These are phyloP conservation scores for Hemicentrotus pulcherrimus DNA, from an alignment of 35 echinoderm and acorn worm species.

Conservation along the genomic window DNA sequence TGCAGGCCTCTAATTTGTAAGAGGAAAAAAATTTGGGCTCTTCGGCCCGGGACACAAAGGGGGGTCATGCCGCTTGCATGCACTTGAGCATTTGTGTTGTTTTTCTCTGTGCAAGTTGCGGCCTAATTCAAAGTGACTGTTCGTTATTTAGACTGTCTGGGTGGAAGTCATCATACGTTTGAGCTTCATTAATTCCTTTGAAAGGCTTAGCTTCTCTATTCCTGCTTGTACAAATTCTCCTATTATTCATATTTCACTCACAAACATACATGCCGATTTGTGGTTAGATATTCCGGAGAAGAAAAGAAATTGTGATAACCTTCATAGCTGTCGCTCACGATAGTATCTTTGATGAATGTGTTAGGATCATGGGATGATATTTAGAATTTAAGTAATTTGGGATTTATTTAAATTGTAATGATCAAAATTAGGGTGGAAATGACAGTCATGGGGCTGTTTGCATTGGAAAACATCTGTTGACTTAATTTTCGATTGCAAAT, in stretches of 20 bases:
- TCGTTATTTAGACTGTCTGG: slow-evolving; percentile 15
- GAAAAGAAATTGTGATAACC: neutral
- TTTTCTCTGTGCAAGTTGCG: slow-evolving; percentile 19
- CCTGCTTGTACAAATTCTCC: neutral
- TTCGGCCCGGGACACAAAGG: neutral
- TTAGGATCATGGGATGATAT: neutral
- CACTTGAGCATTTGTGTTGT: slow-evolving; percentile 23
- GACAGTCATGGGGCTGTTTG: neutral
- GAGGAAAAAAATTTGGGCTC: slow-evolving; percentile 28
- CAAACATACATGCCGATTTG: neutral
- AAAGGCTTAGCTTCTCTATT: neutral
- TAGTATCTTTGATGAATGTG: neutral
- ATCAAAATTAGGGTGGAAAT: neutral
- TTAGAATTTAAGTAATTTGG: neutral
- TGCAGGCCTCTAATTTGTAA: slow-evolving; percentile 15
- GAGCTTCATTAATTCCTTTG: slow-evolving; percentile 24
- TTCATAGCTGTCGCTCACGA: neutral
- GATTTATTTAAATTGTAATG: neutral
- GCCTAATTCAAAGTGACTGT: slow-evolving; percentile 43
- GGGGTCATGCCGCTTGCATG: slow-evolving; percentile 5
- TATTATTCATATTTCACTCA: neutral
- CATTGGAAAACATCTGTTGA: neutral
- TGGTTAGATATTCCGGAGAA: neutral
- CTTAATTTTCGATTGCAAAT: neutral
- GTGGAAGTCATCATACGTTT: slow-evolving; percentile 20